These are phyloP conservation scores for Centruroides sculpturatus DNA, from an alignment of 1,140 invertebrate genomes.

Conservation along the genomic window DNA sequence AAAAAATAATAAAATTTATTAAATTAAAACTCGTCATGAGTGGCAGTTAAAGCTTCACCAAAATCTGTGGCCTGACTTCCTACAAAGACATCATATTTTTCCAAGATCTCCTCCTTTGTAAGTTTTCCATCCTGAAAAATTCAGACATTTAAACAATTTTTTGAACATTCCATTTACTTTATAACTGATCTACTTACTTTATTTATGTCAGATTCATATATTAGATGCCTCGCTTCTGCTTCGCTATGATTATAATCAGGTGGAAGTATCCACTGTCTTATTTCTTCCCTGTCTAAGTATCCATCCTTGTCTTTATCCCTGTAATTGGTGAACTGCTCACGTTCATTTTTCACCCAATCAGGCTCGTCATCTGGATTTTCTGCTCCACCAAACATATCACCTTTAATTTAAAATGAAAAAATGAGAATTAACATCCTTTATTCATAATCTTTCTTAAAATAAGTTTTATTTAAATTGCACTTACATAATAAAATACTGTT, in stretches of 20 bases:
- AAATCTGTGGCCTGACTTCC: conserved; percentile 98
- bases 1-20: background rate
- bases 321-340: conserved; percentile 74
- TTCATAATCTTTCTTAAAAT: too few species aligned
- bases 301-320: conserved; percentile 77
- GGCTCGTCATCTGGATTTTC: conserved; percentile 56
- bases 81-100: conserved; percentile 95
- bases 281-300: conserved; percentile 71
- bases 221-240: conserved; percentile 88
- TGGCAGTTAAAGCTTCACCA: conserved; percentile 70
- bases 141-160: background rate
- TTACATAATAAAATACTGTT: too few species aligned
- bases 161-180: too few species aligned
- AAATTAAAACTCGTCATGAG: conserved; percentile 80
- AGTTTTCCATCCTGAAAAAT: conserved; percentile 57
- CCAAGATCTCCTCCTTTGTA: conserved; percentile 79
- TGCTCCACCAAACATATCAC: conserved; percentile 67
- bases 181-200: conserved; percentile 32
- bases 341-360: conserved; percentile 89
- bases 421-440: too few species aligned
- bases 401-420: conserved; percentile 25
- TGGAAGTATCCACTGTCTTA: conserved; percentile 83
- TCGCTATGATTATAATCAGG: conserved; percentile 92
- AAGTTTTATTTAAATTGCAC: too few species aligned
- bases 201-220: conserved; percentile 82